Percentiles rank a stretch among this genome's conserved stretches.
Evolutionary conservation across 2,888 invertebrate genomes (phyloP).

Genomic region (Nomada ferruginata): DNA sequence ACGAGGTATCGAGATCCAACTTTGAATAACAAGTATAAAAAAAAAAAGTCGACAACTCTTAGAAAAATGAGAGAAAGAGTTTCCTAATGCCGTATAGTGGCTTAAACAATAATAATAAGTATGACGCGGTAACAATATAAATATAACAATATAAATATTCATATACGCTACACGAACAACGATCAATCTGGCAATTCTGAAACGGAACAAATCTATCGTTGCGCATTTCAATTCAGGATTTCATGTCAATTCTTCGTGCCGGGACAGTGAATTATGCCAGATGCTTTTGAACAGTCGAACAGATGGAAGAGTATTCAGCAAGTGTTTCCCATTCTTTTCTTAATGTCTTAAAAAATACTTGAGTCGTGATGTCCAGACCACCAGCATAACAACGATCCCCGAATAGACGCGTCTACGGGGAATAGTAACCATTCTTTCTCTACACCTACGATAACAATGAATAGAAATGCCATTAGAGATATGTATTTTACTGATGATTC

Average conservation of each 20-base stretch:
- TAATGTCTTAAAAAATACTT: constrained; percentile 62
- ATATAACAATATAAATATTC: not conserved
- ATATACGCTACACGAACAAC: too few relatives aligned
- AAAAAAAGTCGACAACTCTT: constrained; percentile 35
- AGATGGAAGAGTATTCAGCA: not conserved
- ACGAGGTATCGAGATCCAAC: constrained; percentile 59
- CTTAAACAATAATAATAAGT: constrained; percentile 31
- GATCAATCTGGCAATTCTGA: too few relatives aligned
- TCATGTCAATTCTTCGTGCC: too few relatives aligned
- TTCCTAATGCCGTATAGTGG: constrained; percentile 1
- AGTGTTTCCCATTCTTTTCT: constrained; percentile 5
- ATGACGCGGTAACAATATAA: constrained; percentile 51
- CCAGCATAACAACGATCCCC: constrained; percentile 61
- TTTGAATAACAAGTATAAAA: constrained; percentile 60
- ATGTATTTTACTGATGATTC: constrained; percentile 64
- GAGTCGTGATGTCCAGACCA: constrained; percentile 51
- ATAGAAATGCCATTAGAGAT: constrained; percentile 68
- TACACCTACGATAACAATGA: constrained; percentile 67
- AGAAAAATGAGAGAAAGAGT: constrained; percentile 11
- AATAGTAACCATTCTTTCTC: constrained; percentile 40
- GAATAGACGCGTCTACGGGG: constrained; percentile 8
- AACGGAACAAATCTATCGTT: too few relatives aligned
- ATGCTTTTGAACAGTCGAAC: not conserved
- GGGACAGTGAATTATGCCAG: not conserved
- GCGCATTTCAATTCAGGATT: too few relatives aligned